Evolutionary conservation across 2,797 vertebrate species (phyloP).

Genomic region (Channallabes apus): DNA sequence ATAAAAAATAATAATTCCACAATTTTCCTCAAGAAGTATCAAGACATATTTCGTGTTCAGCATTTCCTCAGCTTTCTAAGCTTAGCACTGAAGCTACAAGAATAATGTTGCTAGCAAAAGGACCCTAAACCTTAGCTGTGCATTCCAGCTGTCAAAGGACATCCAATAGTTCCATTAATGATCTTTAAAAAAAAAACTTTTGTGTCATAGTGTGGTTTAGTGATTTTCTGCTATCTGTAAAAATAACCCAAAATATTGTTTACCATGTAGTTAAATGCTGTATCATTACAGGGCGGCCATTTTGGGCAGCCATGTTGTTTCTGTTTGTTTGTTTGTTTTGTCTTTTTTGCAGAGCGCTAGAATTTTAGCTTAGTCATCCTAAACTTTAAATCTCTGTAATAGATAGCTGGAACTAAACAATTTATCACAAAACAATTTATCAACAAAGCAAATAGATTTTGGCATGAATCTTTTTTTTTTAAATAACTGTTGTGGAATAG

Average conservation of each 20-base stretch:
- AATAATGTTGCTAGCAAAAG: neutral
- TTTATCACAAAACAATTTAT: neutral
- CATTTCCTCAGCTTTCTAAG: neutral
- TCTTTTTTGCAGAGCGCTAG: neutral
- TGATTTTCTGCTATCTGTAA: neutral
- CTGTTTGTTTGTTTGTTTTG: neutral
- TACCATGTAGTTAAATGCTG: neutral
- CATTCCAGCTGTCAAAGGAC: neutral
- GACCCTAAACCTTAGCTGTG: neutral
- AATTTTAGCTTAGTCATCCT: neutral
- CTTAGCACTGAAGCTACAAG: neutral
- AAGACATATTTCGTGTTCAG: neutral
- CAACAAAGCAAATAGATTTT: neutral
- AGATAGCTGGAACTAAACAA: neutral
- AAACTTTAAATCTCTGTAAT: neutral
- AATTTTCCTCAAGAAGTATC: slow-evolving; percentile 4
- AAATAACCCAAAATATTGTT: neutral
- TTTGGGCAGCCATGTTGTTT: neutral
- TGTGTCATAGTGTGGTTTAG: neutral
- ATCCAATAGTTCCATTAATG: neutral
- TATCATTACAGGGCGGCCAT: neutral
- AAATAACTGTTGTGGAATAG: neutral
- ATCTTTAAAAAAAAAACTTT: neutral
- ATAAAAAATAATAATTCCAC: neutral
- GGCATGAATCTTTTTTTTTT: neutral